Percentiles rank a stretch among this genome's conserved stretches.
phyloP scores from a whole-genome alignment of 2,888 invertebrate genomes.

The Heteromyza rotundicornis region DNA sequence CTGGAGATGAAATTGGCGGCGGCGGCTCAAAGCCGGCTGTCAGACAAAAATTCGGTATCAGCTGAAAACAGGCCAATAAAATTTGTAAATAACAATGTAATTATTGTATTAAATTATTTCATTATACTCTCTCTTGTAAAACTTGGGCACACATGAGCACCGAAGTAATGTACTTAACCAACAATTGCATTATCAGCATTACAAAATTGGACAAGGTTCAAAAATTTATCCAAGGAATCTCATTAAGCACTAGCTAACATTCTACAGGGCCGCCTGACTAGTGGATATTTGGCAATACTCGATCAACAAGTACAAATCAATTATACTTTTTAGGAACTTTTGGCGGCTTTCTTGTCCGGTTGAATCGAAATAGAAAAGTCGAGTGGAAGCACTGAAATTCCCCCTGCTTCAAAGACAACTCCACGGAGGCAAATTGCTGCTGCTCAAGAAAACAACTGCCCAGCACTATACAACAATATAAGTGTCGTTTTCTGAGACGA shows the following conservation, averaged over 20 bases:
- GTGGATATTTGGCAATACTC: constrained; percentile 49
- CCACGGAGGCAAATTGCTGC: constrained; percentile 60
- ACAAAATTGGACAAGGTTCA: constrained; percentile 69
- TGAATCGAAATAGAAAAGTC: constrained; percentile 71
- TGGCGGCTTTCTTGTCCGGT: constrained; percentile 72
- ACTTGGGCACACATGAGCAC: constrained; percentile 65
- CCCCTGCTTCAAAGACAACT: constrained; percentile 63
- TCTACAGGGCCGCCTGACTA: constrained; percentile 53
- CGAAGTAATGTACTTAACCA: constrained; percentile 66
- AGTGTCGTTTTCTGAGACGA: constrained; percentile 61
- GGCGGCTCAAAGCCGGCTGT: no score
- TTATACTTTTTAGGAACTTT: constrained; percentile 68
- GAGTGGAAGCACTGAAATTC: constrained; percentile 42
- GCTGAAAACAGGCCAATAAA: no score
- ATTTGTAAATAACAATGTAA: no score
- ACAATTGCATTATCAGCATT: constrained; percentile 71
- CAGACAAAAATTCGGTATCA: no score
- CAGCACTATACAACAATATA: constrained; percentile 58
- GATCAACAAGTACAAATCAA: constrained; percentile 1
- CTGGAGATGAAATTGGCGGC: no score
- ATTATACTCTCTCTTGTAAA: constrained; percentile 60
- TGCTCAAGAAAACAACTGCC: constrained; percentile 46
- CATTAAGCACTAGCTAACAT: constrained; percentile 47
- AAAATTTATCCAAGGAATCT: constrained; percentile 62
- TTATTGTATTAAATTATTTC: no score